Conservation (phyloP, 2,888 invertebrate genomes). For the Bellardia bayeri region DNA sequence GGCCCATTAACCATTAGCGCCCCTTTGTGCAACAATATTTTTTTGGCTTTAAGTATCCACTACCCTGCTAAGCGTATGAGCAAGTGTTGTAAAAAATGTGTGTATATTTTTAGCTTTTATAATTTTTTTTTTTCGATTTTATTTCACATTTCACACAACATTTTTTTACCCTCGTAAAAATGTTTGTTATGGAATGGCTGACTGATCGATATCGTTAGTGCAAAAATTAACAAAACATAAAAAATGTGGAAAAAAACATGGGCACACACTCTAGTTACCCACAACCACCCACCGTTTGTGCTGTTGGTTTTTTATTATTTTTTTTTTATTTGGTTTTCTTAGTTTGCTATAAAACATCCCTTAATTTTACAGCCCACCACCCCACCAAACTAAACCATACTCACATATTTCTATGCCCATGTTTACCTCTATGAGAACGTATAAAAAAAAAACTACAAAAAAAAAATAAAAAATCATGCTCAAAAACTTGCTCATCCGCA, state of each 20-base stretch:
- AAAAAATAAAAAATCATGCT: slow-evolving; percentile 74
- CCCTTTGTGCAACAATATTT: background rate
- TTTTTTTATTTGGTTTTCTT: background rate
- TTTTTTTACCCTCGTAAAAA: slow-evolving; percentile 67
- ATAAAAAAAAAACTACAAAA: slow-evolving; percentile 1
- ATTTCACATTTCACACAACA: slow-evolving; percentile 61
- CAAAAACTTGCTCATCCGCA: slow-evolving; percentile 81
- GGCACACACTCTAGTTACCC: slow-evolving; percentile 34
- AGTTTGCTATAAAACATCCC: slow-evolving; percentile 64
- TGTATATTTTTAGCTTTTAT: slow-evolving; percentile 28
- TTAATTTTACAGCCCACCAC: slow-evolving; percentile 42
- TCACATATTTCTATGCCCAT: slow-evolving; percentile 45
- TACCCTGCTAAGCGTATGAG: slow-evolving; percentile 35
- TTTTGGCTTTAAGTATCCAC: slow-evolving; percentile 13
- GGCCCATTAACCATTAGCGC: background rate
- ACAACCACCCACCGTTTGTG: slow-evolving; percentile 66
- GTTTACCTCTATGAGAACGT: slow-evolving; percentile 53
- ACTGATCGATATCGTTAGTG: slow-evolving; percentile 69
- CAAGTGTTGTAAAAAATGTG: slow-evolving; percentile 12
- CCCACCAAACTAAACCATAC: background rate
- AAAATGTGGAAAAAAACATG: slow-evolving; percentile 40
- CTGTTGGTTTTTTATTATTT: slow-evolving; percentile 15
- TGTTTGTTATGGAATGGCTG: slow-evolving; percentile 58
- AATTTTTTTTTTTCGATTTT: slow-evolving; percentile 28
- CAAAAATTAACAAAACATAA: slow-evolving; percentile 21